phyloP scores from a whole-genome alignment of 1,140 invertebrate genomes.

The Drosophila paulistorum region DNA sequence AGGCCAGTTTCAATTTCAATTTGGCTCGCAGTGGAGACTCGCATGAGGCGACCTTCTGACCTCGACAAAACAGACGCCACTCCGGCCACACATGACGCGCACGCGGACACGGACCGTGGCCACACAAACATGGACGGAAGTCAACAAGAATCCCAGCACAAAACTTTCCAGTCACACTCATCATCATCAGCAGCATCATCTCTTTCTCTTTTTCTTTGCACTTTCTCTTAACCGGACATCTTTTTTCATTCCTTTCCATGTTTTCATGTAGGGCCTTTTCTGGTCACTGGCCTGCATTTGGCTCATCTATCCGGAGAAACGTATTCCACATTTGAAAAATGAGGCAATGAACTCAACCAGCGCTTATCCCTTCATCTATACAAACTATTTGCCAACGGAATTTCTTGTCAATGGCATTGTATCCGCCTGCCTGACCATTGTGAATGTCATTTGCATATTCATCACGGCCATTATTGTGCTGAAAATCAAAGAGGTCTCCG shows the following conservation, averaged over 20 bases:
- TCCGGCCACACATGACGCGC: constrained; percentile 43
- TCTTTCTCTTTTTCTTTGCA: constrained; percentile 1
- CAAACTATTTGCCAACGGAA: constrained; percentile 89
- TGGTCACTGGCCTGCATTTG: constrained; percentile 90
- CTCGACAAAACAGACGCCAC: constrained; percentile 49
- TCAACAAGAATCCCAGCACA: constrained; percentile 5
- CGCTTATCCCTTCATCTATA: constrained; percentile 87
- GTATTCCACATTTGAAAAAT: constrained; percentile 87
- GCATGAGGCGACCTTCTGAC: constrained; percentile 62
- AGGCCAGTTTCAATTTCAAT: constrained; percentile 51
- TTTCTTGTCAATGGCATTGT: constrained; percentile 91
- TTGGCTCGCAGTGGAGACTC: constrained; percentile 43
- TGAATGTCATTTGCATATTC: constrained; percentile 94
- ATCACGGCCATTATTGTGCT: constrained; percentile 91
- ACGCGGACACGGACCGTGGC: background rate
- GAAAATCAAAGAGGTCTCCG: constrained; percentile 94
- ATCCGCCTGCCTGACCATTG: constrained; percentile 90
- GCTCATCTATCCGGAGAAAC: constrained; percentile 87
- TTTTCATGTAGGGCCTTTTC: constrained; percentile 86
- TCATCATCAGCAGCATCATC: background rate
- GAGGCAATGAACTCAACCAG: constrained; percentile 86
- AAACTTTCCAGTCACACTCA: constrained; percentile 26
- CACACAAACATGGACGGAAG: constrained; percentile 7
- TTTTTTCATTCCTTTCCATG: background rate
- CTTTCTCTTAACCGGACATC: constrained; percentile 10